A percentile compares a stretch with the other conserved stretches of the same genome.
phyloP scores from a whole-genome alignment of 2,888 invertebrate genomes.

The Diaperis boleti region DNA sequence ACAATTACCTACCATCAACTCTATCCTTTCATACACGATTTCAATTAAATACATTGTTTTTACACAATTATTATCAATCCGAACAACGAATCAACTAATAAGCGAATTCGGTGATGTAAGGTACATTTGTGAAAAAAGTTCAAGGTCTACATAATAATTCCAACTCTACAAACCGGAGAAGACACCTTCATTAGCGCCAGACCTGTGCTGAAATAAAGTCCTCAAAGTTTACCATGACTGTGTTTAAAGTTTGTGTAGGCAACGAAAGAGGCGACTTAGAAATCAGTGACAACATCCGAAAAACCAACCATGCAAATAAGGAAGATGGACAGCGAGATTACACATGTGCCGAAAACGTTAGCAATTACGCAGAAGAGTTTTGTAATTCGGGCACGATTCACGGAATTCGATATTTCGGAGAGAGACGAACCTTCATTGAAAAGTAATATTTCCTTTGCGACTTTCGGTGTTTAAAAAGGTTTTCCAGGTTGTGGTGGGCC shows the following conservation, averaged over 20 bases:
- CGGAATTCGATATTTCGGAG: constrained; percentile 40
- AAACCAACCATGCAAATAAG: neutral
- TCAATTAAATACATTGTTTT: too few relatives aligned
- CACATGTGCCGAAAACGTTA: constrained; percentile 8
- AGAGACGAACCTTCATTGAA: constrained; percentile 39
- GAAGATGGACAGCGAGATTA: constrained; percentile 20
- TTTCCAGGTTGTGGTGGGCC: constrained; percentile 73
- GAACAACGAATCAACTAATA: too few relatives aligned
- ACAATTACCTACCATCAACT: too few relatives aligned
- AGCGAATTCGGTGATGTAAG: too few relatives aligned
- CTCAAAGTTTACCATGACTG: neutral
- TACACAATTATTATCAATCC: too few relatives aligned
- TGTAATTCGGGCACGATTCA: constrained; percentile 40
- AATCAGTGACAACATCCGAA: constrained; percentile 2
- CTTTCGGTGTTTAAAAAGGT: too few relatives aligned
- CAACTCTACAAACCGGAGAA: too few relatives aligned
- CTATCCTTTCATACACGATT: too few relatives aligned
- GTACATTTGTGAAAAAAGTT: too few relatives aligned
- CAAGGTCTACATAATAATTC: too few relatives aligned
- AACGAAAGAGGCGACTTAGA: constrained; percentile 19
- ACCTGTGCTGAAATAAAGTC: too few relatives aligned
- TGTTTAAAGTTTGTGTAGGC: constrained; percentile 9
- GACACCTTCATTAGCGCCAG: too few relatives aligned
- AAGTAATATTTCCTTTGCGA: constrained; percentile 34
- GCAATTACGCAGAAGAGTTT: constrained; percentile 32